Base-by-base conservation (phyloP, 2,888 invertebrate genomes). In the Vannuccia rotundouncinata region DNA sequence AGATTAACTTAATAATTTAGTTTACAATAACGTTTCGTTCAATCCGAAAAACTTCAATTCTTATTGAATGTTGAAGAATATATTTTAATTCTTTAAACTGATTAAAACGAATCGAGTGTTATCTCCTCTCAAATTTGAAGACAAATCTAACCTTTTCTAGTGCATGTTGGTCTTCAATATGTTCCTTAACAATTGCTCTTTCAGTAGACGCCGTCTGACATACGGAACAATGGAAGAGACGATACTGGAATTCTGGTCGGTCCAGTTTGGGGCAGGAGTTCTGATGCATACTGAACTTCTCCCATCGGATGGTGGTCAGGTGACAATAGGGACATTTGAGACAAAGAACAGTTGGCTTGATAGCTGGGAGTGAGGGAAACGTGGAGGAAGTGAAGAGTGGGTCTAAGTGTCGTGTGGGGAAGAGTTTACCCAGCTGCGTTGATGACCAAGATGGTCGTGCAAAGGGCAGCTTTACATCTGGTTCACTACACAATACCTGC, bases 241-340 rank as follows among this genome's bases (percentile, higher is more conserved):
- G 0, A 17, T 77, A 77, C 10, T 31, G 2, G 2, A 77, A 31
- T 1, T 25, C 31, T 1, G 28, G 5, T 17, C 28, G 45, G 25
- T 29, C 77, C 25, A 5, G 45, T 31, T 77, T 59, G 28, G 45
- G 45, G 13, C 2, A 25, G 10, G 31, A 28, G 27, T 28, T 13
- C 25, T 45, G 77, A 30, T 77, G 77, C 0, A 28, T 31, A 1
- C 5, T 5, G 10, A 77, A 77, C 25, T 31, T 28, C 2, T 59
- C 31, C 80, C 80, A 80, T 25, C 74, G 76, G 29, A 80, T 78
- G n/a, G 80, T 80, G 28, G 76, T 59, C 22, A 80, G 74, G 27
- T 79, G 76, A 31, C 80, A 80, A 30, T 45, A 29, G 5, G 30
- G 75, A 78, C 80, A 80, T 28, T 78, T 59, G 29, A 80, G 80